Percentiles rank a stretch among this genome's conserved stretches.
Evolutionary conservation across 2,888 invertebrate species (phyloP).

Genomic region (Baccha elongata): DNA sequence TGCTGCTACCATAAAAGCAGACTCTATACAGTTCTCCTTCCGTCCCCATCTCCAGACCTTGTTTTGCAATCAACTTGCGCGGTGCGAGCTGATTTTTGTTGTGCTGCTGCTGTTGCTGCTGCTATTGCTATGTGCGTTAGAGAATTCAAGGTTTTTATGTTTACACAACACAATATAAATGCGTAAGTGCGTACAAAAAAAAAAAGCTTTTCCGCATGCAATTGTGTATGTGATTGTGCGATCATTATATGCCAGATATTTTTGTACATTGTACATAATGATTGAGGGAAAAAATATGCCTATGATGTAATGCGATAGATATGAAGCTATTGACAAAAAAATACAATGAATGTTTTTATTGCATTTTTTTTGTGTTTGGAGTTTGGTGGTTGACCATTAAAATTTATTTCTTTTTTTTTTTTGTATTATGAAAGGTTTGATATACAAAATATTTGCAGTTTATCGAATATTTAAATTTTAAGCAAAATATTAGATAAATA

Average conservation of each 20-base stretch:
- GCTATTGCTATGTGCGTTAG: slow-evolving; percentile 52
- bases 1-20: slow-evolving; percentile 38
- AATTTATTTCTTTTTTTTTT: too few relatives aligned
- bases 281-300: slow-evolving; percentile 37
- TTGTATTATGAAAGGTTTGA: too few relatives aligned
- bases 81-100: too few relatives aligned
- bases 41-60: too few relatives aligned
- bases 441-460: too few relatives aligned
- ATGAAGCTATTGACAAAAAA: slow-evolving; percentile 47
- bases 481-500: too few relatives aligned
- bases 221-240: slow-evolving; percentile 61
- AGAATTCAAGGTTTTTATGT: slow-evolving; percentile 67
- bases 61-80: slow-evolving; percentile 61
- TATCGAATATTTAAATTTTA: too few relatives aligned
- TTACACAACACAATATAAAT: slow-evolving; percentile 39
- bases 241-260: slow-evolving; percentile 46
- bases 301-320: slow-evolving; percentile 65
- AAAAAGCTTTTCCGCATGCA: slow-evolving; percentile 69
- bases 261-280: slow-evolving; percentile 24
- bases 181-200: slow-evolving; percentile 63
- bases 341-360: slow-evolving; percentile 8
- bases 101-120: slow-evolving; percentile 12
- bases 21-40: too few relatives aligned
- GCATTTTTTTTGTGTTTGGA: slow-evolving; percentile 15
- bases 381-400: slow-evolving; percentile 54